A percentile compares a stretch with the other conserved stretches of the same genome.
phyloP scores from a whole-genome alignment of 1,140 invertebrate species.

The Zophobas morio region DNA sequence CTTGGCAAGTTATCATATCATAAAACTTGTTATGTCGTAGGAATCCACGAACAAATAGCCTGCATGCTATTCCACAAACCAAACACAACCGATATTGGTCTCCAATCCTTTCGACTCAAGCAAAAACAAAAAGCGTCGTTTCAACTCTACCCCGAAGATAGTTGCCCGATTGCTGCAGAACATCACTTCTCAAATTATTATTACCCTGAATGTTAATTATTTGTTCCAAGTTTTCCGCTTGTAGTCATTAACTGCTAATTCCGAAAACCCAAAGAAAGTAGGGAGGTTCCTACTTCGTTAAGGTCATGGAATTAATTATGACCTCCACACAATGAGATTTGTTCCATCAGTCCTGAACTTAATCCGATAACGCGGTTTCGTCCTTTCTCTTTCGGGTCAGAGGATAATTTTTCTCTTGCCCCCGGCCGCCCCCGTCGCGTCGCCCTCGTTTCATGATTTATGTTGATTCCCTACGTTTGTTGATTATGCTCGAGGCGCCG shows the following conservation, averaged over 20 bases:
- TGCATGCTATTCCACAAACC: too few species aligned
- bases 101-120: too few species aligned
- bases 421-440: background rate
- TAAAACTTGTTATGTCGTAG: too few species aligned
- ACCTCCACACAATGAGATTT: conserved; percentile 23
- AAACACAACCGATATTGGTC: too few species aligned
- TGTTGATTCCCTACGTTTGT: conserved; percentile 12
- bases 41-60: too few species aligned
- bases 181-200: too few species aligned
- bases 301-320: conserved; percentile 23
- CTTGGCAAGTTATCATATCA: too few species aligned
- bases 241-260: conserved; percentile 4
- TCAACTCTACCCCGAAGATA: too few species aligned
- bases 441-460: conserved; percentile 11
- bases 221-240: conserved; percentile 10
- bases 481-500: background rate
- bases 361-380: conserved; percentile 23
- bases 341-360: conserved; percentile 25
- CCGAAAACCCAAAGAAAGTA: conserved; percentile 2
- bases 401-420: conserved; percentile 18
- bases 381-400: conserved; percentile 22
- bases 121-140: too few species aligned
- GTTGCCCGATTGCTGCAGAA: too few species aligned
- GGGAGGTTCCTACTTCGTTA: conserved; percentile 8
- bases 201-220: background rate